Base-by-base conservation (phyloP, 1,140 invertebrate genomes). In the Drosophila tsacasi region DNA sequence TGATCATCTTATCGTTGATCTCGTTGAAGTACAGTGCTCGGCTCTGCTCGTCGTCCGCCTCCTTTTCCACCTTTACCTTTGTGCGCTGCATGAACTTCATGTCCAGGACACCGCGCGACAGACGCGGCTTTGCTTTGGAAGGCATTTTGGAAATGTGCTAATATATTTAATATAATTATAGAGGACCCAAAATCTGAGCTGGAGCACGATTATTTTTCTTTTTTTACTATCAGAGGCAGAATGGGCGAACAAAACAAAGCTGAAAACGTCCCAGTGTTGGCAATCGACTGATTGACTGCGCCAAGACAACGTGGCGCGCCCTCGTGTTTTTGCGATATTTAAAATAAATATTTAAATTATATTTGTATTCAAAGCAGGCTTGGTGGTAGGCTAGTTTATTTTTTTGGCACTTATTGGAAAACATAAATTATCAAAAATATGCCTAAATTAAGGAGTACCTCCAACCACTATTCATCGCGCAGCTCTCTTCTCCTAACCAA, bases 61-160 rank as follows among this genome's bases (percentile, higher is more conserved):
- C 95, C 86, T 96, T 95, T 77, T 96, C 95, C 15, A 97, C 95
- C 90, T 96, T 96, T 49, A 97, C 96, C 93, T 97, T 98, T 39
- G 96, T 97, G 86, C 95, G 95, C 93, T 97, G 97, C 97, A 98
- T 98, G 93, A 98, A 98, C 95, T 96, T 96, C 96, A 97, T 97
- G 67, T 96, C 95, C 71, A 97, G 89, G 57, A 96, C 94, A 13
- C 95, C 94, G 86, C 96, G 96, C 0, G 96, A 96, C 37, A 97
- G 90, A 46, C 94, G 93, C 10, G 93, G 82, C 76, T 91, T 94
- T 1, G 35, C 19, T 83, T 92, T 91, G 0, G 83, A 55, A 15
- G 90, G 76, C 91, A 92, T 92, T 63, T 69, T 84, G 0, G 3
- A 9, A 2, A 1, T 62, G 1, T 42, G n/a, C 23, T 6, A 15